Percentiles rank a stretch among this genome's conserved stretches.
phyloP scores from a whole-genome alignment of 1,140 invertebrate species.

The Diachasma alloeum region DNA sequence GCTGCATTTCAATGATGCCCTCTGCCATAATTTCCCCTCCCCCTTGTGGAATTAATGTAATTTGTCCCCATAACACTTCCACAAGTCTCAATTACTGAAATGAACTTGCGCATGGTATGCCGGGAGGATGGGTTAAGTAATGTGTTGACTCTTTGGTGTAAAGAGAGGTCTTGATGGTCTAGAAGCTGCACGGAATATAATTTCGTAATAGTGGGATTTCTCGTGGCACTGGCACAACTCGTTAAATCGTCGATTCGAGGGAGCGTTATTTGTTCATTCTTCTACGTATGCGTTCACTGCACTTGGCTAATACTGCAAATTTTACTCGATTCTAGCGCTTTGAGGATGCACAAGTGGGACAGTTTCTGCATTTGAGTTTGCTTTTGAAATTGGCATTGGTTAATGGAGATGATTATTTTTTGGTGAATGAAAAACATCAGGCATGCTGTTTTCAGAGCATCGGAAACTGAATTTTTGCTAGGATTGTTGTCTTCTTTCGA shows the following conservation, averaged over 20 bases:
- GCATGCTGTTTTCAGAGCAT: too few species aligned
- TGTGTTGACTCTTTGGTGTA: not conserved
- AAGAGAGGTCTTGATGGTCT: not conserved
- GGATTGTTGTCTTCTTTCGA: too few species aligned
- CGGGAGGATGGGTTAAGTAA: not conserved
- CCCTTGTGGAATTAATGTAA: not conserved
- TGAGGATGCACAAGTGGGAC: not conserved
- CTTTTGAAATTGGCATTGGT: too few species aligned
- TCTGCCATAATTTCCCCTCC: not conserved
- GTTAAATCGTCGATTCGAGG: not conserved
- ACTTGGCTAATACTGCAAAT: not conserved
- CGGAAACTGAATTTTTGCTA: too few species aligned
- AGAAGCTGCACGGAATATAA: not conserved
- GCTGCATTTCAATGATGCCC: not conserved
- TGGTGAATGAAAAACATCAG: too few species aligned
- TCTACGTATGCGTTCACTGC: not conserved
- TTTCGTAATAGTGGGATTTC: slow-evolving; percentile 4
- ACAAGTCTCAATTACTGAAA: not conserved
- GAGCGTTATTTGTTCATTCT: not conserved
- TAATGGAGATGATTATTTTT: too few species aligned
- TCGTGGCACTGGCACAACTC: not conserved
- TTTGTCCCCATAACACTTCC: not conserved
- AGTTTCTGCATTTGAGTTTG: too few species aligned
- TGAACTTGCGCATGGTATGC: not conserved
- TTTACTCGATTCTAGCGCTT: not conserved